Evolutionary conservation across 2,113 vertebrate species (phyloP), one percentile per base, ranked within the genome.

Genomic region (Syngnathoides biaculeatus): DNA sequence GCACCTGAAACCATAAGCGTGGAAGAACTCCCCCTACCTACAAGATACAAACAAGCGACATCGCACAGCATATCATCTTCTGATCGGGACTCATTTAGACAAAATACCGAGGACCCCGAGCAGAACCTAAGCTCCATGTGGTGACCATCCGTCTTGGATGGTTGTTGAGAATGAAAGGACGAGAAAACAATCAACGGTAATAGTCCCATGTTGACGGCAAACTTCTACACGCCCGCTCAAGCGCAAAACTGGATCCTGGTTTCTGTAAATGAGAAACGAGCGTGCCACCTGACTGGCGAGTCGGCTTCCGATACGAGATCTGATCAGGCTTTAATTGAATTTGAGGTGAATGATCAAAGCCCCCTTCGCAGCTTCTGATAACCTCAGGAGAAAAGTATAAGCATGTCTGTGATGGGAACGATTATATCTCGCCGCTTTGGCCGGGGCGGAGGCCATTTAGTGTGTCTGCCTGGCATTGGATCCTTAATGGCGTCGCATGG

Each of bases 261-360:
- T 83, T 86, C 84, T 84, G 75, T 77, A 86, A 80, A 85, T 73
- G 73, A 86, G 77, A 77, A 78, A 56, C 69, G 79, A 82, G 78
- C 64, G 72, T 74, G 85, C 65, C 11, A 19, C 52, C 42, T 70
- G 65, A 71, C 77, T 71, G 10, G 10, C 1, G 17, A 35, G 45
- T 47, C 45, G 4, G 15, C 14, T 13, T 47, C 45, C 4, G 45
- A 47, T 15, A n/a, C 67, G 72, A 74, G 66, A 79, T 88, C 82
- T 79, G 82, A 87, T 86, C 67, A 69, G 78, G 53, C 73, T 43
- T 43, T 86, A 82, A 89, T 89, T 90, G 79, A 85, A 88, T 89
- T 84, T 73, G 74, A 79, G 60, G 73, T 78, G 79, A 88, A 73
- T 77, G 72, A 87, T 87, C 83, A 88, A 85, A 82, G 22, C 57